A percentile compares a stretch with the other conserved stretches of the same genome.
phyloP scores from a whole-genome alignment of 2,113 vertebrate genomes.

The Kryptolebias marmoratus region DNA sequence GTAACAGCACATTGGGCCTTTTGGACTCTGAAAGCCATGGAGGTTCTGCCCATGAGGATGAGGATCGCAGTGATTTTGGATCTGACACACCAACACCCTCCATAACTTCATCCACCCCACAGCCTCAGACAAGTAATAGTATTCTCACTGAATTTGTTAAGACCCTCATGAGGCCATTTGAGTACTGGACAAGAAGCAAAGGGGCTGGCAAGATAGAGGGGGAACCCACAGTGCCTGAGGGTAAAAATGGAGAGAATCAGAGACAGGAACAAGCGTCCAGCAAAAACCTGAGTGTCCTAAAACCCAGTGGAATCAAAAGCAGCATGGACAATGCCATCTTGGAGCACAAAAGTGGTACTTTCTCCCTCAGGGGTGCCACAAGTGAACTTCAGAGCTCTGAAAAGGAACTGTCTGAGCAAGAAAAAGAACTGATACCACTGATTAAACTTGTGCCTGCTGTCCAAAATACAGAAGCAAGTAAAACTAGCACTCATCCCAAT shows the following conservation, averaged over 20 bases:
- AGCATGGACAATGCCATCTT: conserved; percentile 71
- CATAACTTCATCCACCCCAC: conserved; percentile 48
- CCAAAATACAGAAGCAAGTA: conserved; percentile 27
- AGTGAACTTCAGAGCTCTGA: conserved; percentile 35
- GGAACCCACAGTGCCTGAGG: conserved; percentile 16
- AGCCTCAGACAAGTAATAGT: conserved; percentile 67
- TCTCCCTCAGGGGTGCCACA: conserved; percentile 44
- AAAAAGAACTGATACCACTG: conserved; percentile 72
- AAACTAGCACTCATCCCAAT: conserved; percentile 22
- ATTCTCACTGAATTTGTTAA: conserved; percentile 78
- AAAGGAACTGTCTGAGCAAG: conserved; percentile 76
- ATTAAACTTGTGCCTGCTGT: conserved; percentile 54
- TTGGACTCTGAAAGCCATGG: conserved; percentile 61
- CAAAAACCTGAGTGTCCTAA: conserved; percentile 53
- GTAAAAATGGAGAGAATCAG: conserved; percentile 48
- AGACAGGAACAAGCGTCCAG: conserved; percentile 26
- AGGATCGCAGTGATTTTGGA: conserved; percentile 27
- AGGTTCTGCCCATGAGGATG: conserved; percentile 74
- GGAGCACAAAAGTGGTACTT: conserved; percentile 52
- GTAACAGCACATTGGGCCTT: conserved; percentile 17
- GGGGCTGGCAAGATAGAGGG: conserved; percentile 22
- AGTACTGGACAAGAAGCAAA: conserved; percentile 61
- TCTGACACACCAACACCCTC: conserved; percentile 42
- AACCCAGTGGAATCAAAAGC: conserved; percentile 60
- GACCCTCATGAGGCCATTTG: conserved; percentile 78